A percentile compares a stretch with the other conserved stretches of the same genome.
phyloP scores from a whole-genome alignment of 2,113 vertebrate species.

The Podilymbus podiceps region DNA sequence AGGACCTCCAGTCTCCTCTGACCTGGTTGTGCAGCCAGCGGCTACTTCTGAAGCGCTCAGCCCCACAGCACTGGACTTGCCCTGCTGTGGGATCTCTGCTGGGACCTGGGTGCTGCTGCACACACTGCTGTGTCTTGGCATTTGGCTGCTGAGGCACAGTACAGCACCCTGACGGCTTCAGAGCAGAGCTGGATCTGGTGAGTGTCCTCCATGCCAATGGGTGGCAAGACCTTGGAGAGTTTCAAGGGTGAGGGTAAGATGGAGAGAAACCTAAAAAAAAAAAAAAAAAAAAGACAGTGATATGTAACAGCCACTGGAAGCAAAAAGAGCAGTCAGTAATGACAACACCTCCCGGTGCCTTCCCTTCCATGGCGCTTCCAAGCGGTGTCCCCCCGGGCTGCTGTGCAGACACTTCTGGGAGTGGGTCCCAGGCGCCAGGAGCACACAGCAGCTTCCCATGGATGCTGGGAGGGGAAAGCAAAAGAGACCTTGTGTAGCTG shows the following conservation, averaged over 20 bases:
- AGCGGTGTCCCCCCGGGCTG: neutral
- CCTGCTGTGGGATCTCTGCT: neutral
- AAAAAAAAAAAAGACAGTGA: too few species aligned
- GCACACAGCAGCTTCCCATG: accelerated
- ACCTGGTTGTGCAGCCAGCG: neutral
- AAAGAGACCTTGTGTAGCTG: neutral
- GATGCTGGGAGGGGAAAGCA: neutral
- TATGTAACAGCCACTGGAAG: neutral
- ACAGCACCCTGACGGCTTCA: neutral
- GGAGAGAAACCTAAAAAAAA: too few species aligned
- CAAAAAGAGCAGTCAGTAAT: neutral
- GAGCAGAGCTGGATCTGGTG: neutral
- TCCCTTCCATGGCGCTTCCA: accelerated
- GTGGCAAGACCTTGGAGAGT: neutral
- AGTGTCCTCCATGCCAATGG: neutral
- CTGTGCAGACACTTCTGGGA: neutral
- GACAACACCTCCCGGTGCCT: neutral
- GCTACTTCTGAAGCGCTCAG: neutral
- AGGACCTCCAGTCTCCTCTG: neutral
- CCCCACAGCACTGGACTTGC: neutral
- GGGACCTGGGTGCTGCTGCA: neutral
- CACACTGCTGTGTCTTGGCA: neutral
- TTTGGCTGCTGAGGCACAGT: neutral
- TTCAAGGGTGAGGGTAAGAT: neutral
- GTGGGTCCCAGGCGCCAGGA: accelerated